phyloP scores from a whole-genome alignment of 1,140 invertebrate genomes.

The Procambarus virginalis region DNA sequence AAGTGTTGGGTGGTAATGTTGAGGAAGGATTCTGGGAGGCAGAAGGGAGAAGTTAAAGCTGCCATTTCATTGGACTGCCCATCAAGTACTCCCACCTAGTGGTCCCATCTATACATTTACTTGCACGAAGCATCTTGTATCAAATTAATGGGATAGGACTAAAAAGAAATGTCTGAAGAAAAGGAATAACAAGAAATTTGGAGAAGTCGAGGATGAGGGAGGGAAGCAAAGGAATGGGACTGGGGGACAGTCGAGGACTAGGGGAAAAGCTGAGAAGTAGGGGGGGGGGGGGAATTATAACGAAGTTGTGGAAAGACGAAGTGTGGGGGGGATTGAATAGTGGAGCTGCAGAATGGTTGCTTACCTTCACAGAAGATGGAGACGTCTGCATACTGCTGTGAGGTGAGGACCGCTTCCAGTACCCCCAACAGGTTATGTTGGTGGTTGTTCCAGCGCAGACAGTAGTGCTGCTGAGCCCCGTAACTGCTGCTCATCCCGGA shows the following conservation, averaged over 20 bases:
- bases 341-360: not conserved
- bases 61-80: too few relatives aligned
- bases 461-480: slow-evolving; percentile 83
- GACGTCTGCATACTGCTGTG: slow-evolving; percentile 94
- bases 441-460: slow-evolving; percentile 92
- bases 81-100: too few relatives aligned
- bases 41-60: too few relatives aligned
- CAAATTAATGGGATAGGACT: not conserved
- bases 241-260: too few relatives aligned
- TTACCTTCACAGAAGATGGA: slow-evolving; percentile 91
- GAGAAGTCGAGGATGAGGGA: not conserved
- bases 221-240: not conserved
- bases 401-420: slow-evolving; percentile 90
- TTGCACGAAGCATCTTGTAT: too few relatives aligned
- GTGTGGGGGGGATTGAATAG: too few relatives aligned
- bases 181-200: not conserved
- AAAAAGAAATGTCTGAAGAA: not conserved
- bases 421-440: slow-evolving; percentile 91
- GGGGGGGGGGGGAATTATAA: too few relatives aligned
- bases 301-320: too few relatives aligned
- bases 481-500: slow-evolving; percentile 64
- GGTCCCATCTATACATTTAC: too few relatives aligned
- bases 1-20: too few relatives aligned
- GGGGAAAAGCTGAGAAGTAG: too few relatives aligned
- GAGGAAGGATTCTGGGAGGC: too few relatives aligned